Base-by-base conservation (phyloP, 2,888 invertebrate species). In the Anodontia alba region DNA sequence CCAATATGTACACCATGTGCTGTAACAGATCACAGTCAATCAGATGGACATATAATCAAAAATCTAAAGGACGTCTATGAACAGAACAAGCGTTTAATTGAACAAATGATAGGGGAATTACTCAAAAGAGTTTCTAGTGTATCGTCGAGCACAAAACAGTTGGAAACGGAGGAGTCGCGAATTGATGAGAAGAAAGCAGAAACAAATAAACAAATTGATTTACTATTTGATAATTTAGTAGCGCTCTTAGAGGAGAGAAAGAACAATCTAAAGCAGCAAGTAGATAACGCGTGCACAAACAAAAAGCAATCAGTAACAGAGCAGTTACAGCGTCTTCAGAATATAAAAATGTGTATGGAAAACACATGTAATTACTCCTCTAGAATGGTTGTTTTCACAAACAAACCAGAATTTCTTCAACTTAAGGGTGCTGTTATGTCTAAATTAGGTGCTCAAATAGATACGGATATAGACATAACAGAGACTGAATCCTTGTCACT, bases 1-100 rank as follows among this genome's bases (percentile, higher is more conserved):
- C 84, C 89, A 38, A 81, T 89, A 0, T 89, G 89, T 66, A 88
- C 89, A 5, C 83, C 87, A n/a, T 89, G 89, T 77, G 87, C 86
- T 31, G 86, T 89, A 0, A 80, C 80, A 29, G 87, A 85, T 36
- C 88, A 88, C 51, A 86, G 86, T 51, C 88, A 89, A 76, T 69
- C 81, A 3, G 80, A 81, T 29, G 88, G 89, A 20, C 87, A 88
- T 46, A 73, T 81, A 20, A 87, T 89, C 20, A 74, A 87, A 72
- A 88, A 87, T 49, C 75, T 89, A 8, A 81, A 72, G 33, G 89
- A 89, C 29, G 84, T 88, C 0, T 87, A 85, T 49, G 86, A 89
- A 36, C 88, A 89, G 54, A 87, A 82, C 67, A 88, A 88, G 70
- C 73, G 84, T 20, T 73, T 79, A 1, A 82, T 89, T 2, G 86